These are phyloP conservation scores for Melipona quadrifasciata DNA, from an alignment of 1,140 invertebrate species.

Conservation along the genomic window DNA sequence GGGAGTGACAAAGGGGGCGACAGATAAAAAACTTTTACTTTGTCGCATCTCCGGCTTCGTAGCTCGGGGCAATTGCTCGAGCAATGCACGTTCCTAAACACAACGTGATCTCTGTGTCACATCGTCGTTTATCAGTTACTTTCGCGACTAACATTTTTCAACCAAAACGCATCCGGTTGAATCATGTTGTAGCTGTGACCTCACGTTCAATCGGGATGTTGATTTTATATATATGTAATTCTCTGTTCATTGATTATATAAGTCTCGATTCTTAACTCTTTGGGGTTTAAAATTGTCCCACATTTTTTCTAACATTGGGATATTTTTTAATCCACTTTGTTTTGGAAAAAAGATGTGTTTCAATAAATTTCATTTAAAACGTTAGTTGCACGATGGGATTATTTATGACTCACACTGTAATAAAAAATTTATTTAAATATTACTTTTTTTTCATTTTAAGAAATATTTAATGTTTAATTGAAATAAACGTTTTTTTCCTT, in stretches of 20 bases:
- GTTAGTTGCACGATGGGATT: no score
- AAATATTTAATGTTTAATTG: no score
- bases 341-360: no score
- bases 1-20: background rate
- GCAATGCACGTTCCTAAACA: background rate
- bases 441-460: no score
- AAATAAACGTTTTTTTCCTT: no score
- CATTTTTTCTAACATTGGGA: no score
- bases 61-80: background rate
- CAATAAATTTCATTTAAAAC: no score
- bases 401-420: no score
- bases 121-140: background rate
- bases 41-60: background rate
- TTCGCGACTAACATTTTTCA: background rate
- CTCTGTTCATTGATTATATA: no score
- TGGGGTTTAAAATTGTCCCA: no score
- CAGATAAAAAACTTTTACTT: constrained; percentile 42
- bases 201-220: background rate
- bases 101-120: background rate
- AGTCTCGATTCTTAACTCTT: background rate
- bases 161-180: background rate
- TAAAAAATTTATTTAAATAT: no score
- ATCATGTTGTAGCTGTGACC: background rate
- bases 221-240: background rate
- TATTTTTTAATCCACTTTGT: no score